Conservation (phyloP, 53 echinoderm and acorn worm genomes). For the Paracentrotus lividus region DNA sequence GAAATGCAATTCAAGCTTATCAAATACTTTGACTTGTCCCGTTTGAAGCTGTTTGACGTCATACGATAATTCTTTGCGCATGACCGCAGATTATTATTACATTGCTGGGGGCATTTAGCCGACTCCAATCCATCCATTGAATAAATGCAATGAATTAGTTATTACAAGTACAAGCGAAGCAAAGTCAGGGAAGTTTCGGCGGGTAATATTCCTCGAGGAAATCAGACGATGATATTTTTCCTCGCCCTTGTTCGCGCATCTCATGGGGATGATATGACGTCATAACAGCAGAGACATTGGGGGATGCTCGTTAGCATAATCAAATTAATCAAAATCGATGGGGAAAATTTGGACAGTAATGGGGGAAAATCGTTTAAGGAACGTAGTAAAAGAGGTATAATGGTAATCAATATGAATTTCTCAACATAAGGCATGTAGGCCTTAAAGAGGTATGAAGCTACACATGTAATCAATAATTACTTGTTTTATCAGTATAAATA, state of each 20-base stretch:
- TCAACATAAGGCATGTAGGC: too few species aligned
- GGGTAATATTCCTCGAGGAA: slow-evolving; percentile 15
- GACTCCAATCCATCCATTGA: neutral
- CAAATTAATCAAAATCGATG: neutral
- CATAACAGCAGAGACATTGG: neutral
- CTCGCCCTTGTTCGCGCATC: neutral
- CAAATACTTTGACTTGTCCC: neutral
- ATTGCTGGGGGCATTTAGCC: slow-evolving; percentile 3
- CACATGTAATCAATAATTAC: too few species aligned
- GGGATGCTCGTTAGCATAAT: neutral
- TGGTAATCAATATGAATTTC: too few species aligned
- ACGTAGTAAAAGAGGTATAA: neutral
- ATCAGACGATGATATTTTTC: slow-evolving; percentile 6
- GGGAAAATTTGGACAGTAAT: neutral
- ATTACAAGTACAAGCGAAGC: neutral
- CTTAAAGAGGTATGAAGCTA: too few species aligned
- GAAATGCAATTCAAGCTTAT: neutral
- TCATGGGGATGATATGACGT: neutral
- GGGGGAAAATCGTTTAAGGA: neutral
- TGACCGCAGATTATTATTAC: too few species aligned
- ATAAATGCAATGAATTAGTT: slow-evolving; percentile 19
- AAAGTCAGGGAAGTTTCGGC: neutral
- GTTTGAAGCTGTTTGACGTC: slow-evolving; percentile 3
- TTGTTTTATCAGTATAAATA: too few species aligned
- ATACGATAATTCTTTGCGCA: neutral